phyloP scores from a whole-genome alignment of 2,797 vertebrate species.

The Limosa lapponica region DNA sequence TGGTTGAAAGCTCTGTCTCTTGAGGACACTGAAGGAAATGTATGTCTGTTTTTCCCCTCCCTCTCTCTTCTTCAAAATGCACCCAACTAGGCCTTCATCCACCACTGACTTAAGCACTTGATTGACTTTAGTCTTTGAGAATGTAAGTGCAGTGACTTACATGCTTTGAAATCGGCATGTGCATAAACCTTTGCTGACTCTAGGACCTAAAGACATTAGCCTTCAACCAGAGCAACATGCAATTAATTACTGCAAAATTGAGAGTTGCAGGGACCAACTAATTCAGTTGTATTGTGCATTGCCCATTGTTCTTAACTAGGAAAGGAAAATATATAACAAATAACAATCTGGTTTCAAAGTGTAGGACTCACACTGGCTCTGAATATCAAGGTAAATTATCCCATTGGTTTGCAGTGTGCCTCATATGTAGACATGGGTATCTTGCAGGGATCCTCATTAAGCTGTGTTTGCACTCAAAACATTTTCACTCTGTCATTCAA shows the following conservation, averaged over 20 bases:
- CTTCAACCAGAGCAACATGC: fast-evolving
- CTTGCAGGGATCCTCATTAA: neutral
- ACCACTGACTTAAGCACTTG: neutral
- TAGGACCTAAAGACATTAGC: neutral
- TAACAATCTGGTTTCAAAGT: neutral
- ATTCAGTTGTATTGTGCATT: neutral
- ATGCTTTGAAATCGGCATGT: neutral
- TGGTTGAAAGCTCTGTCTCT: neutral
- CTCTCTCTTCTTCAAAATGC: neutral
- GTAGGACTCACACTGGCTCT: neutral
- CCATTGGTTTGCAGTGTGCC: neutral
- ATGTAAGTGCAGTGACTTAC: fast-evolving
- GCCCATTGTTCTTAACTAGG: neutral
- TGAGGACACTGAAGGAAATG: neutral
- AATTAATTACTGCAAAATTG: neutral
- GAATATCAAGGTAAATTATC: neutral
- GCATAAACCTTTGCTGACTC: neutral
- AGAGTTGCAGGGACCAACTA: neutral
- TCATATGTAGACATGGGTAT: neutral
- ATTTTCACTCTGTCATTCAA: neutral
- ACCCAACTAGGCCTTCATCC: neutral
- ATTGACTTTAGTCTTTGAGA: neutral
- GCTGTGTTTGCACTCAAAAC: neutral
- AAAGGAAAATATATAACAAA: neutral
- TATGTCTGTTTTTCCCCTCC: neutral